Evolutionary conservation across 2,888 invertebrate species (phyloP), one percentile per base, ranked within the genome.

Genomic region (Drosophila buzzatii): DNA sequence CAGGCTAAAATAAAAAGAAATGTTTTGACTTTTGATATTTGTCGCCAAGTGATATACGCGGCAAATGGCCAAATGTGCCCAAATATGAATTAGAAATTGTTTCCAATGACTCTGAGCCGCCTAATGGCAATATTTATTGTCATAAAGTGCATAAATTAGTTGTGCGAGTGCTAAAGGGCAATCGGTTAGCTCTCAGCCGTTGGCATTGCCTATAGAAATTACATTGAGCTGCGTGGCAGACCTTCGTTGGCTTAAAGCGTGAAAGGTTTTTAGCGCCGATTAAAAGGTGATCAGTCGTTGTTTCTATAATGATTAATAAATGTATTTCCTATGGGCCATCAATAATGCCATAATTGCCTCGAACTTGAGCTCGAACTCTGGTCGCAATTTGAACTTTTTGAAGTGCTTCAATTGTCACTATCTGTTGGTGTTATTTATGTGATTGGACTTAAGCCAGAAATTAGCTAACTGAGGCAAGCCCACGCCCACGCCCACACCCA

Each of bases 171-270:
- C 61, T 37, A 35, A 44, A 33, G 62, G 62, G 62, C 58, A 59
- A 68, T 14, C 53, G 47, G 20, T 64, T 44, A 59, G 20, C n/a
- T 37, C 57, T 72, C 58, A 39, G 49, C 60, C 53, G 33, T 0
- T 61, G 73, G 57, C 66, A 66, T 66, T 72, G 66, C 42, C 52
- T 2, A 27, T 47, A 33, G 60, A 39, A 64, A 42, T 44, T 56
- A 33, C 57, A 55, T 65, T 70, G 18, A 61, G 47, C 44, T 23
- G 23, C 23, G 45, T 9, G 12, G 44, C 12, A 70, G 74, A 77
- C 77, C 77, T 77, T 78, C 78, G 41, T 7, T 63, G 47, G 65
- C 70, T 77, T 44, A 27, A 42, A 66, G 78, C 70, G 78, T 78
- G 70, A 78, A 77, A 73, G 70, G 70, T 58, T 69, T 68, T 65